Percentiles rank a stretch among this genome's conserved stretches.
Conservation (phyloP, 2,797 vertebrate genomes). For the Halcyon badia region DNA sequence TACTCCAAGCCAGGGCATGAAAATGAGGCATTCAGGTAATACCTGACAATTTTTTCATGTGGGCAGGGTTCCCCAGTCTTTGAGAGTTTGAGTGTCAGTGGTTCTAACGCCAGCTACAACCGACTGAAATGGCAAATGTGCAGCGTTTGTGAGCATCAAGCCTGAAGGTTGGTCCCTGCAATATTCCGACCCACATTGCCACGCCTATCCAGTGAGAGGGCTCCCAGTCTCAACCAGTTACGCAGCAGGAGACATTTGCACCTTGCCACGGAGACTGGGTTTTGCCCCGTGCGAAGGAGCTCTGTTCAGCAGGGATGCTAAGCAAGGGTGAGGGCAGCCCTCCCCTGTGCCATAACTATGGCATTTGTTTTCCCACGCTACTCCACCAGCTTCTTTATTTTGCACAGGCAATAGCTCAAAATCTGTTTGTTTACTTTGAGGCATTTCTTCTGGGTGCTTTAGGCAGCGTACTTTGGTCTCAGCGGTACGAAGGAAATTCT, state of each 20-base stretch:
- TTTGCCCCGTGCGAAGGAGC: neutral
- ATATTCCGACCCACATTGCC: neutral
- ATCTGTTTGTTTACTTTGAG: neutral
- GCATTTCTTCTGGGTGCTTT: neutral
- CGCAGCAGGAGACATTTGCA: neutral
- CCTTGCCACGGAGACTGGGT: fast-evolving
- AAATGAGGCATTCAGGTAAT: neutral
- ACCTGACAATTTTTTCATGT: neutral
- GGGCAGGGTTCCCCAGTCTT: neutral
- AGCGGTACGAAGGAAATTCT: neutral
- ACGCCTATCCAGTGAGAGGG: neutral
- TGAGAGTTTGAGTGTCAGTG: neutral
- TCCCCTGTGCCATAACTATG: neutral
- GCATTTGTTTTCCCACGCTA: neutral
- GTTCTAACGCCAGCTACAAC: neutral
- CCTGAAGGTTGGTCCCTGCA: neutral
- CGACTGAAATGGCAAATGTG: neutral
- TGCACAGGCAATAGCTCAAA: neutral
- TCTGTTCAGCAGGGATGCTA: neutral
- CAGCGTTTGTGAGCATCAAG: neutral
- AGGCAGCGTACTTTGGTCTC: neutral
- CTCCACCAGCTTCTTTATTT: neutral
- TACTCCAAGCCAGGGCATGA: neutral
- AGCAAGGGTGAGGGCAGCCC: neutral
- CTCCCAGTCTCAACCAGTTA: neutral